Base-by-base conservation (phyloP, 2,113 vertebrate species). In the Etheostoma spectabile region DNA sequence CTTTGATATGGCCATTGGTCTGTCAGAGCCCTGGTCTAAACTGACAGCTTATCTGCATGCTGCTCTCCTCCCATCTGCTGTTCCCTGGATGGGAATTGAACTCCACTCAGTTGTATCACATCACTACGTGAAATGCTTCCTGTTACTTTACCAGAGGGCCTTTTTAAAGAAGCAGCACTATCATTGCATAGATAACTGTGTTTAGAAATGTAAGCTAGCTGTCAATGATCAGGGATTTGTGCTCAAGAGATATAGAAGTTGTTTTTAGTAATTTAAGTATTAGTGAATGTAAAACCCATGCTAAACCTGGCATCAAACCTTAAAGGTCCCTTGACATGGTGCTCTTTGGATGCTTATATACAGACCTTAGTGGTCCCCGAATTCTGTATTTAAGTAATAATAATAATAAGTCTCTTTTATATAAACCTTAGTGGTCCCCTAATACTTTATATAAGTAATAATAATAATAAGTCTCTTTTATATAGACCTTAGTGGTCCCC, bases 1-100 rank as follows among this genome's bases (percentile, higher is more conserved):
- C 93, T 95, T 91, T 93, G 93, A 93, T 94, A 91, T 88, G 91
- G 76, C 90, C 93, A 93, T 88, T 80, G 86, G 90, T 91, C 93
- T 94, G 93, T 95, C 95, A 94, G 87, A 89, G 89, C 91, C 91
- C 86, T 18, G 89, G 53, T 89, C 85, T 67, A 80, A 89, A 92
- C 86, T 91, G 92, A 93, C 93, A 85, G 86, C 89, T 94, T 94
- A 94, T 94, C 93, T 93, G 59, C 83, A 87, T 82, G 77, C 84
- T 75, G 88, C 83, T 91, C 82, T 84, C 91, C 84, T 93, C 85
- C 83, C 89, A 52, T 85, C 89, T 90, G 81, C 83, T 80, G 74
- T 85, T 85, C 21, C 6, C 52, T 42, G 67, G 78, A 83, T 72
- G 77, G 80, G 80, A 87, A 85, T 91, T 83, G 79, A 85, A 77